Base-by-base conservation (phyloP, 1,140 invertebrate genomes). In the Pararge aegeria region DNA sequence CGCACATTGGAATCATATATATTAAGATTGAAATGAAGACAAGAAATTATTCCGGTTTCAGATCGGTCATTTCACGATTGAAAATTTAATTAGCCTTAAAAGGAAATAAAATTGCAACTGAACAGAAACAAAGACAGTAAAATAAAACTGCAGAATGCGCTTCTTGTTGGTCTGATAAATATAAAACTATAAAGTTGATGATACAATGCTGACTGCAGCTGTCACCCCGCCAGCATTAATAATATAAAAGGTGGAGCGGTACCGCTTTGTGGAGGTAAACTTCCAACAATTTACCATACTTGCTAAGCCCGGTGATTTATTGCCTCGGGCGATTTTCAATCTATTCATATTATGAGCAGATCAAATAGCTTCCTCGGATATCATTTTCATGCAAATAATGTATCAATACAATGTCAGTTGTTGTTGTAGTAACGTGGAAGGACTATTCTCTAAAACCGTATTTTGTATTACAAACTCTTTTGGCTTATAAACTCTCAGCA, bases 201-300 rank as follows among this genome's bases (percentile, higher is more conserved):
- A 18, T 46, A 46, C 42, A 46, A 7, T 46, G 42, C 42, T 46
- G 42, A 46, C 42, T 19, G 19, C 42, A 46, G 42, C 42, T 46
- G 42, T 46, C 42, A 46, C 42, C n/a, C 6, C 1, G 42, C 18
- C 18, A 20, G 19, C 42, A 46, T 46, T 7, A 12, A 10, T 46
- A 15, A 20, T 46, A 20, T 46, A 46, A 46, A 46, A 46, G 42
- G 42, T 20, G 16, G 38, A 20, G 42, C 42, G 42, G 18, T 20
- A 10, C 42, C 42, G 42, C 42, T 46, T 46, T 46, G 42, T 46
- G 42, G 18, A 20, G 42, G 42, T 46, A 20, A 46, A 46, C 42
- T 46, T 46, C 10, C 42, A 46, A 46, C 42, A 46, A 20, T 46
- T 46, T 46, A 46, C 42, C 42, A 46, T 46, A 46, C 42, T 46